Evolutionary conservation across 2,888 invertebrate species (phyloP).

Genomic region (Deladenus siricidicola): DNA sequence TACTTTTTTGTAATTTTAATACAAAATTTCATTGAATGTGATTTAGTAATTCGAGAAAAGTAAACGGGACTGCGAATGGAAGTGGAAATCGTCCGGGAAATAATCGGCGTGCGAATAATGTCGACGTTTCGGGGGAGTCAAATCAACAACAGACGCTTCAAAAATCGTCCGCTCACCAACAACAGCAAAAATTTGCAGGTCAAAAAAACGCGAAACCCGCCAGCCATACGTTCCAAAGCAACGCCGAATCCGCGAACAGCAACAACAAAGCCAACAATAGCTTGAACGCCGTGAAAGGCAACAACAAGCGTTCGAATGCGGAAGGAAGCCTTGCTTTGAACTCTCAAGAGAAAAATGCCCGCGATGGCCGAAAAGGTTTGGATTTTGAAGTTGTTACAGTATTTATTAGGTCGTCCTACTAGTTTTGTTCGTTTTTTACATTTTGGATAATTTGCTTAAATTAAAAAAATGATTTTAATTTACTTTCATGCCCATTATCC

Average conservation of each 20-base stretch:
- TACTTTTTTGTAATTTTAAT: neutral
- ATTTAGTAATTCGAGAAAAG: no score
- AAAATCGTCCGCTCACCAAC: neutral
- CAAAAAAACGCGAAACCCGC: conserved; percentile 52
- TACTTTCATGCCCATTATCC: no score
- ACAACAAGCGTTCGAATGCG: neutral
- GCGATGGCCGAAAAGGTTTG: conserved; percentile 19
- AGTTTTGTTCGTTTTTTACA: no score
- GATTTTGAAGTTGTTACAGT: no score
- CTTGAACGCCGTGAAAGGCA: conserved; percentile 1
- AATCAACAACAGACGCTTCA: neutral
- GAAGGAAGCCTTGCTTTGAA: conserved; percentile 10
- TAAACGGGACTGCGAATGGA: neutral
- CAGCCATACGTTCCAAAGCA: conserved; percentile 45
- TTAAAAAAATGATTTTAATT: no score
- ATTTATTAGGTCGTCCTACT: no score
- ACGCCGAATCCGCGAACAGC: conserved; percentile 34
- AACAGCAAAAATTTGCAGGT: conserved; percentile 15
- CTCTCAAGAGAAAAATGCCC: conserved; percentile 18
- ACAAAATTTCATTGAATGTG: no score
- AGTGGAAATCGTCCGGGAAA: neutral
- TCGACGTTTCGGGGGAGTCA: neutral
- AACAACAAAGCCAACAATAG: conserved; percentile 19
- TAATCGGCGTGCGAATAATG: neutral
- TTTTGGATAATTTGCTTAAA: no score